A percentile compares a stretch with the other conserved stretches of the same genome.
Conservation (phyloP, 2,113 vertebrate species). For the Cryptoleucopteryx plumbea region DNA sequence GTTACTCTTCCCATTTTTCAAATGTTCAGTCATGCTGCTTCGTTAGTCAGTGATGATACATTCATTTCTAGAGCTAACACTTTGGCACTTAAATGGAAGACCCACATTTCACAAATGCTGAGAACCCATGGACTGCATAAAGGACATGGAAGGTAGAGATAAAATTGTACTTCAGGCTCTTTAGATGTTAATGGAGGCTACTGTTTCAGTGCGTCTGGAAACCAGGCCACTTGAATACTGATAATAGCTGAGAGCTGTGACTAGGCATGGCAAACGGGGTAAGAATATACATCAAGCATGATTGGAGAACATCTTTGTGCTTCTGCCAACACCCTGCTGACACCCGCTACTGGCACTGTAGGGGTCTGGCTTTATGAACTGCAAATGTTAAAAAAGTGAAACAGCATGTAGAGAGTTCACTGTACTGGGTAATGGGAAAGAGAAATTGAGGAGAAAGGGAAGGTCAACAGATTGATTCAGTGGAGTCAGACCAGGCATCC, state of each 20-base stretch:
- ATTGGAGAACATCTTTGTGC: neutral
- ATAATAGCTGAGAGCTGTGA: slow-evolving; percentile 11
- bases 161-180: slow-evolving; percentile 21
- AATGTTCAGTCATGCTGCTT: neutral
- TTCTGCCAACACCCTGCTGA: slow-evolving; percentile 4
- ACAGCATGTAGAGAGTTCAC: neutral
- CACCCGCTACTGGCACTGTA: neutral
- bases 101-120: neutral
- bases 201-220: slow-evolving; percentile 23
- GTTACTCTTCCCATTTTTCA: neutral
- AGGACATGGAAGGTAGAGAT: neutral
- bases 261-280: neutral
- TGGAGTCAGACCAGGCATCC: neutral
- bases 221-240: slow-evolving; percentile 30
- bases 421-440: neutral
- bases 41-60: neutral
- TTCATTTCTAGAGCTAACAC: neutral
- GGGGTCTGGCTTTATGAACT: slow-evolving; percentile 5
- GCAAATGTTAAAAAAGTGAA: neutral
- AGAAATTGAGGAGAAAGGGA: neutral
- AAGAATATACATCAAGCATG: slow-evolving; percentile 2
- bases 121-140: neutral
- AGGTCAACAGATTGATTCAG: neutral
- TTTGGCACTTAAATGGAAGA: neutral
- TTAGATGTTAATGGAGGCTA: slow-evolving; percentile 9